Evolutionary conservation across 2,113 vertebrate species (phyloP).

Genomic region (Coptodon bakossiorum): DNA sequence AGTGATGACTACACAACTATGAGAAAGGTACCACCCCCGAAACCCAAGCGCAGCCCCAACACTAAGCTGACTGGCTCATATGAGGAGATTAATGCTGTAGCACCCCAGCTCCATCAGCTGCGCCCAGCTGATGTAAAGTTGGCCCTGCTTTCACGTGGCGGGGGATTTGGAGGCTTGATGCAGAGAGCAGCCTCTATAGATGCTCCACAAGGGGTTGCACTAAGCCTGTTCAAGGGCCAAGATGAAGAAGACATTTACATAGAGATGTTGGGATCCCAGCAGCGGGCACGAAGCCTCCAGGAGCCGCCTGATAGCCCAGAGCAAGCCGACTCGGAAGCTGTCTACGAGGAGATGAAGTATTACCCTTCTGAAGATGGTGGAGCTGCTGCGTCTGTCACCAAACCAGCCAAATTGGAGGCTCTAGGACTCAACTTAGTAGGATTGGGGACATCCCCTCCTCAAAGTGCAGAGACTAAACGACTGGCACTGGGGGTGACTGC

Average conservation of each 20-base stretch:
- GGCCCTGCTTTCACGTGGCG: conserved; percentile 58
- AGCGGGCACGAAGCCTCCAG: conserved; percentile 63
- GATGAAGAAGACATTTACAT: conserved; percentile 90
- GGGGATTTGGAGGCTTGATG: conserved; percentile 59
- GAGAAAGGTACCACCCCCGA: conserved; percentile 94
- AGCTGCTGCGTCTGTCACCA: conserved; percentile 7
- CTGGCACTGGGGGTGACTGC: background rate
- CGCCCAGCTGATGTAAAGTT: conserved; percentile 76
- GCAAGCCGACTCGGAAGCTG: conserved; percentile 76
- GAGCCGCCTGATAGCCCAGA: conserved; percentile 75
- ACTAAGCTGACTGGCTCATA: conserved; percentile 93
- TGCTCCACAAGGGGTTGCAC: conserved; percentile 53
- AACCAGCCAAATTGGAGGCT: conserved; percentile 43
- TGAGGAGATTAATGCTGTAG: conserved; percentile 84
- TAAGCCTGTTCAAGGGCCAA: conserved; percentile 69
- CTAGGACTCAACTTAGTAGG: conserved; percentile 42
- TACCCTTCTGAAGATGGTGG: conserved; percentile 75
- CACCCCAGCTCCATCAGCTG: conserved; percentile 53
- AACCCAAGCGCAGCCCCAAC: conserved; percentile 92
- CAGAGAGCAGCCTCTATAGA: conserved; percentile 72
- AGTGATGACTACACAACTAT: conserved; percentile 95
- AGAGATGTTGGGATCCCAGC: conserved; percentile 86
- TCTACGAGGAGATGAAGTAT: conserved; percentile 98
- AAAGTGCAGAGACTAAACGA: conserved; percentile 39
- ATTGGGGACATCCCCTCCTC: conserved; percentile 31